Conservation (phyloP, 1,140 invertebrate species). For the Drosophila jambulina region DNA sequence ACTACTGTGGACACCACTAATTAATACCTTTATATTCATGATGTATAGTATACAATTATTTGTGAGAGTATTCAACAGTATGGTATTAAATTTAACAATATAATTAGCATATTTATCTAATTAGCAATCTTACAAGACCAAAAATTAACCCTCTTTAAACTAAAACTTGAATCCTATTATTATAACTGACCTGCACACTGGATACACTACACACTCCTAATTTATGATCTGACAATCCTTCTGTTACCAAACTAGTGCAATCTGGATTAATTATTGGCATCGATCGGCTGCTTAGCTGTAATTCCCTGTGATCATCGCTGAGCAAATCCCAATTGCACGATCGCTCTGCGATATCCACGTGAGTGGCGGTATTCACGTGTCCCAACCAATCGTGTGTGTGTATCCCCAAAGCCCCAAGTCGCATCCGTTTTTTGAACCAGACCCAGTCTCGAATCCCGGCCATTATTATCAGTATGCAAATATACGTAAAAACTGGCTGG, state of each 20-base stretch:
- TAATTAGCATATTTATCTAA: not conserved
- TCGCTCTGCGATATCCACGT: conserved; percentile 53
- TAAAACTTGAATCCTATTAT: not conserved
- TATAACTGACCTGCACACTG: conserved; percentile 18
- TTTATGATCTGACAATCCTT: not conserved
- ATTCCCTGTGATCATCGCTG: conserved; percentile 34
- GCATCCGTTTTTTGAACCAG: conserved; percentile 23
- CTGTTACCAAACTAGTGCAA: not conserved
- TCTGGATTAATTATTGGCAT: not conserved
- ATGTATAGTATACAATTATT: too few species aligned
- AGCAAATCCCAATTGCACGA: conserved; percentile 55
- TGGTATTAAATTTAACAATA: too few species aligned
- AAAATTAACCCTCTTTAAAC: not conserved
- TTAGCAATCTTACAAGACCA: not conserved
- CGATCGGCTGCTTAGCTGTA: not conserved
- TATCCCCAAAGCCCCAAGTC: conserved; percentile 8
- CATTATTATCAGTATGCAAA: conserved; percentile 42
- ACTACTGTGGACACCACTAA: too few species aligned
- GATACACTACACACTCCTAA: not conserved
- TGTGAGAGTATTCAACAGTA: too few species aligned
- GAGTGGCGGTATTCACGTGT: conserved; percentile 60
- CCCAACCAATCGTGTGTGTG: conserved; percentile 41
- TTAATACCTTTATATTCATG: too few species aligned
- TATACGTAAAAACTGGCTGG: conserved; percentile 14
- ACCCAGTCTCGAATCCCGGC: conserved; percentile 23